phyloP scores from a whole-genome alignment of 2,113 vertebrate genomes.

The Siniperca chuatsi region DNA sequence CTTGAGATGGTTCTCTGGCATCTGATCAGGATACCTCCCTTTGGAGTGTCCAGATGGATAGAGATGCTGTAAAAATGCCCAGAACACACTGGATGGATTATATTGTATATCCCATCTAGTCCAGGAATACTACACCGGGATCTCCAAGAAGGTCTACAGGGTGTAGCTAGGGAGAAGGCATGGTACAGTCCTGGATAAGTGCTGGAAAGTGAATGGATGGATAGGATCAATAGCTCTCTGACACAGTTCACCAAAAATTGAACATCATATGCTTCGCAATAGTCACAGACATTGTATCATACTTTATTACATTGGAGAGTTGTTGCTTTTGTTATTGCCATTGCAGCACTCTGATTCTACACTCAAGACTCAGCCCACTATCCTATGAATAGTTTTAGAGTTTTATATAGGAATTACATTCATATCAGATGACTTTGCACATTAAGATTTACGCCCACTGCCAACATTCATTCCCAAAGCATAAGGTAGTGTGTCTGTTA shows the following conservation, averaged over 20 bases:
- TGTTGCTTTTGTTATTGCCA: not conserved
- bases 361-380: not conserved
- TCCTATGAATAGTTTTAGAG: not conserved
- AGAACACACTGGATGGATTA: slow-evolving; percentile 39
- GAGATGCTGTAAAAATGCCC: slow-evolving; percentile 10
- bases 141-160: slow-evolving; percentile 11
- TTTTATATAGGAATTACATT: not conserved
- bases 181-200: slow-evolving; percentile 10
- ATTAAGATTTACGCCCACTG: not conserved
- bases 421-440: not conserved
- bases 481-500: not conserved
- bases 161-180: slow-evolving; percentile 17
- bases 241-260: slow-evolving; percentile 7
- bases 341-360: not conserved
- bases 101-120: slow-evolving; percentile 12
- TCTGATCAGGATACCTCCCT: not conserved
- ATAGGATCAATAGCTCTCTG: slow-evolving; percentile 28
- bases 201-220: slow-evolving; percentile 25
- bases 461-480: not conserved
- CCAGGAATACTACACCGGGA: not conserved
- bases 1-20: not conserved
- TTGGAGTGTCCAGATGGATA: slow-evolving; percentile 15
- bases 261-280: not conserved
- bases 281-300: not conserved
- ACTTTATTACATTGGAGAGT: not conserved